Base-by-base conservation (phyloP, 2,797 vertebrate genomes). In the Chiloscyllium punctatum region DNA sequence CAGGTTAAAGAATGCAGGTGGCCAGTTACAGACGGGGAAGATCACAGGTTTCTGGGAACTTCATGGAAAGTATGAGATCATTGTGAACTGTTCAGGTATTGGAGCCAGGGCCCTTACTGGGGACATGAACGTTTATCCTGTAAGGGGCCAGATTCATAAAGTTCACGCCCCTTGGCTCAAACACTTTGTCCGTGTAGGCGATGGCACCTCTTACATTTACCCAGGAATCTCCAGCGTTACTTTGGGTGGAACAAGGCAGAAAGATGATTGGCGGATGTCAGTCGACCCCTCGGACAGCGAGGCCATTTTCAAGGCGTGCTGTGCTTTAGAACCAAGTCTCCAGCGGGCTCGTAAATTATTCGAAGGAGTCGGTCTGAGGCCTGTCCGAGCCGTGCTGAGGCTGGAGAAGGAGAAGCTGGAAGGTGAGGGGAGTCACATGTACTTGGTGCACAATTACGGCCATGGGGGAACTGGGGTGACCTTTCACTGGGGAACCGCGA, bases 371-470 rank as follows among this genome's bases (percentile, higher is more conserved):
- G 99, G 99, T 15, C 96, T 99, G 96, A 98, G 99, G 96, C 99
- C 99, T 0, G 96, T 97, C 96, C 97, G 99, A 96, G 97, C 15
- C 3, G 96, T 96, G 0, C 96, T 98, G 2, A 97, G 98, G 82
- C 96, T 99, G 96, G 98, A 99, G 97, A 97, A 94, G 96, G 98
- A 98, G 96, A 27, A 97, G 96, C 96, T 98, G 92, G 95, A 94
- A 84, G 96, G 96, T 69, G 96, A 96, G 51, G 97, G 96, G 5
- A 94, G 91, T 42, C 96, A 57, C 13, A 97, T 99, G 25, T 97
- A 71, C 0, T 97, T 99, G 96, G 98, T 99, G 15, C 99, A 99
- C 96, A 98, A 99, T 97, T 99, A 99, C 0, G 99, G 99, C 18
- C 99, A 99, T 0, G 98, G 98, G 0, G 96, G 97, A 2, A 98